These are phyloP conservation scores for Odontamblyopus lacepedii DNA, from an alignment of 2,797 vertebrate species.

Conservation along the genomic window DNA sequence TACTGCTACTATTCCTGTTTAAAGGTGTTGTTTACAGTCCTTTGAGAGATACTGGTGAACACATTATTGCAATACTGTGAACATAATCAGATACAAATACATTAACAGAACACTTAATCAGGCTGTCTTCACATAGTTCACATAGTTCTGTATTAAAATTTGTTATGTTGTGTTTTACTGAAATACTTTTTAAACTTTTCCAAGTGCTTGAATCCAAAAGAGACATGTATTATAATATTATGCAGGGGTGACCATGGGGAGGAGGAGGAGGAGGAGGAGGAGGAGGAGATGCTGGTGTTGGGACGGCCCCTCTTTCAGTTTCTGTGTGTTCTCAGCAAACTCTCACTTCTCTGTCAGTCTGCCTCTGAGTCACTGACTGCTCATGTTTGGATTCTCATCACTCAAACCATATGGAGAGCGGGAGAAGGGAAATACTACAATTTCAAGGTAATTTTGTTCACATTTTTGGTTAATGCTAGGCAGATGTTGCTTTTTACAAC, in stretches of 20 bases:
- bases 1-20: neutral
- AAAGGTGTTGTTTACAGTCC: neutral
- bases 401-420: slow-evolving; percentile 39
- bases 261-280: slow-evolving; percentile 4
- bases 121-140: neutral
- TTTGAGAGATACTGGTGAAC: neutral
- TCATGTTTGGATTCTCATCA: slow-evolving; percentile 54
- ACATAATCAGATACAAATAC: neutral
- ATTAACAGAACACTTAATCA: neutral
- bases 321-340: slow-evolving; percentile 45
- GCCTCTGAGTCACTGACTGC: slow-evolving; percentile 35
- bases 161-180: neutral
- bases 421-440: slow-evolving; percentile 22
- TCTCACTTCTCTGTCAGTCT: slow-evolving; percentile 54
- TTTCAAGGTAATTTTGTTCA: slow-evolving; percentile 54
- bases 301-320: slow-evolving; percentile 62
- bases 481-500: neutral
- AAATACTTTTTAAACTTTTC: neutral
- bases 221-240: neutral
- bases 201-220: neutral
- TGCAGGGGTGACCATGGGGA: slow-evolving; percentile 13
- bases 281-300: slow-evolving; percentile 18
- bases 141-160: neutral
- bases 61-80: neutral
- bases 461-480: neutral